phyloP scores from a whole-genome alignment of 2,888 invertebrate species.

The Oscheius sp. region DNA sequence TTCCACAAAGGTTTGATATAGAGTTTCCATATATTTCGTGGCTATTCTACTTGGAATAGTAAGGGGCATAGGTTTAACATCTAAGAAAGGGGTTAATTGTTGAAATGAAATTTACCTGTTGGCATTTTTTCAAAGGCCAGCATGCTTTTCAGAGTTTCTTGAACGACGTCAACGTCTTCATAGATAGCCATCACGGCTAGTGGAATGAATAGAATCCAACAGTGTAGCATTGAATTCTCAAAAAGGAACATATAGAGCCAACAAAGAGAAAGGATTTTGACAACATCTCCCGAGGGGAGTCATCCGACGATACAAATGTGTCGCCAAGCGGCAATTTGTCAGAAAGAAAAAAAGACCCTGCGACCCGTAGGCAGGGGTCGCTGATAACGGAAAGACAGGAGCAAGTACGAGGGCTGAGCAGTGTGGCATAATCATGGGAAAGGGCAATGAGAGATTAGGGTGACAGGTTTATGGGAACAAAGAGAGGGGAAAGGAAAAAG shows the following conservation, averaged over 20 bases:
- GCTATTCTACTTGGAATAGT: slow-evolving; percentile 4
- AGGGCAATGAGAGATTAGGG: background rate
- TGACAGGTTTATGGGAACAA: background rate
- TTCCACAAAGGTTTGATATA: slow-evolving; percentile 34
- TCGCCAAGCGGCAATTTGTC: slow-evolving; percentile 32
- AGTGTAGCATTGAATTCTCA: slow-evolving; percentile 7
- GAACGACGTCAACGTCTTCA: slow-evolving; percentile 27
- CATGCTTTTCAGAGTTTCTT: slow-evolving; percentile 30
- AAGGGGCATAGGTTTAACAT: slow-evolving; percentile 4
- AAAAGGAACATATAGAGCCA: background rate
- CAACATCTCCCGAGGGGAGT: background rate
- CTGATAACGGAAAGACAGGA: background rate
- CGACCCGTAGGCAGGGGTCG: background rate
- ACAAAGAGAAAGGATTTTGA: background rate
- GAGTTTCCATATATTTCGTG: slow-evolving; percentile 19
- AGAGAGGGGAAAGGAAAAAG: no score
- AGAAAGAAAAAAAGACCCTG: slow-evolving; percentile 20
- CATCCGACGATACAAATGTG: slow-evolving; percentile 13
- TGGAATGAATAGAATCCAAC: background rate
- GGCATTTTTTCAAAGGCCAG: slow-evolving; percentile 22
- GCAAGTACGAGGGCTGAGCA: background rate
- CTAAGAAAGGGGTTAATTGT: background rate
- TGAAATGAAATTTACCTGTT: slow-evolving; percentile 4
- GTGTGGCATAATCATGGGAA: background rate
- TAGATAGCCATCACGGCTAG: background rate